Percentiles rank a stretch among this genome's conserved stretches.
Evolutionary conservation across 2,113 vertebrate species (phyloP).

Genomic region (Xiphias gladius): DNA sequence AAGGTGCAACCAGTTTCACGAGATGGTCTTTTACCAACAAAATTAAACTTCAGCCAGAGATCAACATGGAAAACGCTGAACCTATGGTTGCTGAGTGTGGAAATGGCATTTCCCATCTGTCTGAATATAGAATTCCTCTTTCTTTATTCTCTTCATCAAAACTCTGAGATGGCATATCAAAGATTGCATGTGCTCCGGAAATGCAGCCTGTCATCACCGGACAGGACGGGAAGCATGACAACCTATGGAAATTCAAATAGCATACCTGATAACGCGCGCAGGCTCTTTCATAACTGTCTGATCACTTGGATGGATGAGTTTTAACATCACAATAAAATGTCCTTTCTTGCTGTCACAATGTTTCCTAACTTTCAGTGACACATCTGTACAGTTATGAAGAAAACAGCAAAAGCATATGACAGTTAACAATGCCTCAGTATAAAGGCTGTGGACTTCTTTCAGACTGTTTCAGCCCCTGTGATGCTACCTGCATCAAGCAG

Average conservation of each 20-base stretch:
- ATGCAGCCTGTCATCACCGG: slow-evolving; percentile 47
- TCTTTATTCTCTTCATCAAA: slow-evolving; percentile 61
- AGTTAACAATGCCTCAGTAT: slow-evolving; percentile 47
- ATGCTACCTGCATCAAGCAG: slow-evolving; percentile 75
- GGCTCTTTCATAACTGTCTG: slow-evolving; percentile 33
- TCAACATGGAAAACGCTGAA: slow-evolving; percentile 40
- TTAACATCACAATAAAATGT: slow-evolving; percentile 57
- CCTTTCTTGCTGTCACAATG: slow-evolving; percentile 37
- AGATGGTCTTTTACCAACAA: not conserved
- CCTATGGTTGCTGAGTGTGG: slow-evolving; percentile 23
- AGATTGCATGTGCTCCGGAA: slow-evolving; percentile 55
- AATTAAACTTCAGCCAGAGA: slow-evolving; percentile 51
- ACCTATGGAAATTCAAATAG: slow-evolving; percentile 67
- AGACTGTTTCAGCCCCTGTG: slow-evolving; percentile 44
- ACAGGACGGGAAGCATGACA: slow-evolving; percentile 45
- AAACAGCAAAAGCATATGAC: slow-evolving; percentile 22
- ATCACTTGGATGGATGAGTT: slow-evolving; percentile 53
- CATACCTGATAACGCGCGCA: slow-evolving; percentile 50
- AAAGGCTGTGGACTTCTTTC: slow-evolving; percentile 43
- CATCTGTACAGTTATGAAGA: slow-evolving; percentile 43
- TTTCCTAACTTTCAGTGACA: slow-evolving; percentile 51
- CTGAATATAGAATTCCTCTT: slow-evolving; percentile 40
- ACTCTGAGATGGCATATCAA: slow-evolving; percentile 47
- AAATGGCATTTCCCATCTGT: slow-evolving; percentile 60
- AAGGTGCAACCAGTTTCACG: not conserved